Percentiles rank a stretch among this genome's conserved stretches.
These are phyloP conservation scores for Gadopsis marmoratus DNA, from an alignment of 2,797 vertebrate species.

Conservation along the genomic window DNA sequence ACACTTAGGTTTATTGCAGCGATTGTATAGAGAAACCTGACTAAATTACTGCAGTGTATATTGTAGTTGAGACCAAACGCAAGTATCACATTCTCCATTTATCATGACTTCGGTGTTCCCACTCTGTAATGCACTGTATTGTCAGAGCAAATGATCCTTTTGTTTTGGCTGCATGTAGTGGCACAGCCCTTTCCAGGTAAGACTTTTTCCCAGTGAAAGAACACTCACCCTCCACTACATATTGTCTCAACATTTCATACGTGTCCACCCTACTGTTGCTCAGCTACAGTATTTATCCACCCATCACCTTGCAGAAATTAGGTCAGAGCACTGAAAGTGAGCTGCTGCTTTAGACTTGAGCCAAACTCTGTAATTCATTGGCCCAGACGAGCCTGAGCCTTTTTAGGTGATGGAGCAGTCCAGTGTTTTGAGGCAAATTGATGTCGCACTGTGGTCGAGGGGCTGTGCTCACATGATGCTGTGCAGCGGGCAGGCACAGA, in stretches of 20 bases:
- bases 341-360: slow-evolving; percentile 38
- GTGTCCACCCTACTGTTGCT: slow-evolving; percentile 26
- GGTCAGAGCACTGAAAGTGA: slow-evolving; percentile 47
- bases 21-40: neutral
- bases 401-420: slow-evolving; percentile 75
- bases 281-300: slow-evolving; percentile 25
- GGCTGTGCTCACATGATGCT: slow-evolving; percentile 69
- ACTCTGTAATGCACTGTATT: slow-evolving; percentile 29
- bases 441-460: slow-evolving; percentile 69
- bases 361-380: slow-evolving; percentile 51
- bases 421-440: slow-evolving; percentile 68
- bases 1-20: neutral
- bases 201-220: slow-evolving; percentile 48
- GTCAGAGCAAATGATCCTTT: slow-evolving; percentile 50
- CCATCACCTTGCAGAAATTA: slow-evolving; percentile 35
- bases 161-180: neutral
- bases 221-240: slow-evolving; percentile 13
- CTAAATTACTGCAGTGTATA: neutral
- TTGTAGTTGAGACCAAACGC: slow-evolving; percentile 9
- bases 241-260: slow-evolving; percentile 19
- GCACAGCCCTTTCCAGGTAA: slow-evolving; percentile 14
- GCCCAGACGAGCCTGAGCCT: slow-evolving; percentile 49
- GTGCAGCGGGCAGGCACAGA: slow-evolving; percentile 39
- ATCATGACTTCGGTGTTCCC: slow-evolving; percentile 14
- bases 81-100: slow-evolving; percentile 18